Conservation (phyloP, 2,797 vertebrate genomes). For the Tokudaia muenninki region DNA sequence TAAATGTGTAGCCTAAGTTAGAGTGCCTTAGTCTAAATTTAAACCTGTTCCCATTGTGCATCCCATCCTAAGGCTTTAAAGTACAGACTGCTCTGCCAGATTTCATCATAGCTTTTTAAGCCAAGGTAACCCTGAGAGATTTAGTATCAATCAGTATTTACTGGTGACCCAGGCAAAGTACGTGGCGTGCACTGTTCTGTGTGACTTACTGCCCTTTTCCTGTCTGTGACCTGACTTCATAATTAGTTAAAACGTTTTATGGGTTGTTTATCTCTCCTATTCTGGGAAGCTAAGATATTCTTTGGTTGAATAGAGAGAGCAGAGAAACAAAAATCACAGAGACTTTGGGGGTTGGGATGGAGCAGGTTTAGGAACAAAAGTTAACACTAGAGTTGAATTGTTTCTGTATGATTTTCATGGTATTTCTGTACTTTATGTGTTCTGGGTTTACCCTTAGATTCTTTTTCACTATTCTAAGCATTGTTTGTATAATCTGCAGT, state of each 20-base stretch:
- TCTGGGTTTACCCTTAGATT: slow-evolving; percentile 23
- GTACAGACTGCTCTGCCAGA: slow-evolving; percentile 34
- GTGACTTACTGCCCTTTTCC: background rate
- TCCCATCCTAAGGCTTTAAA: slow-evolving; percentile 4
- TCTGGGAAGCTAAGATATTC: slow-evolving; percentile 57
- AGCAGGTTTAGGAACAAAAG: background rate
- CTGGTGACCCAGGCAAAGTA: slow-evolving; percentile 51
- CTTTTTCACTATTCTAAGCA: slow-evolving; percentile 1
- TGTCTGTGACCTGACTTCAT: slow-evolving; percentile 33
- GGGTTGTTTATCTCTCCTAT: slow-evolving; percentile 60
- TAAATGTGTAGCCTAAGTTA: slow-evolving; percentile 35
- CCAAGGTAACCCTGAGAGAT: slow-evolving; percentile 6
- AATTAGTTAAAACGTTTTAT: slow-evolving; percentile 56
- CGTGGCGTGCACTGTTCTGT: slow-evolving; percentile 19
- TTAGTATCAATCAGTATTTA: slow-evolving; percentile 33
- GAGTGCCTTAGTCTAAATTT: slow-evolving; percentile 43
- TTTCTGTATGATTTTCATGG: slow-evolving; percentile 54
- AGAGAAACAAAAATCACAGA: slow-evolving; percentile 45
- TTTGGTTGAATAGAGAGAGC: slow-evolving; percentile 50
- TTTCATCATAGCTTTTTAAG: slow-evolving; percentile 34
- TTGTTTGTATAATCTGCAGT: slow-evolving; percentile 15
- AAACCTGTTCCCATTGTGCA: slow-evolving; percentile 56
- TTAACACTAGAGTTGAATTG: slow-evolving; percentile 43
- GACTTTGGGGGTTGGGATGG: background rate
- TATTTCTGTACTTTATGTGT: slow-evolving; percentile 39